A percentile compares a stretch with the other conserved stretches of the same genome.
These are phyloP conservation scores for Gallinago paraguaiae DNA, from an alignment of 2,113 vertebrate species.

Conservation along the genomic window DNA sequence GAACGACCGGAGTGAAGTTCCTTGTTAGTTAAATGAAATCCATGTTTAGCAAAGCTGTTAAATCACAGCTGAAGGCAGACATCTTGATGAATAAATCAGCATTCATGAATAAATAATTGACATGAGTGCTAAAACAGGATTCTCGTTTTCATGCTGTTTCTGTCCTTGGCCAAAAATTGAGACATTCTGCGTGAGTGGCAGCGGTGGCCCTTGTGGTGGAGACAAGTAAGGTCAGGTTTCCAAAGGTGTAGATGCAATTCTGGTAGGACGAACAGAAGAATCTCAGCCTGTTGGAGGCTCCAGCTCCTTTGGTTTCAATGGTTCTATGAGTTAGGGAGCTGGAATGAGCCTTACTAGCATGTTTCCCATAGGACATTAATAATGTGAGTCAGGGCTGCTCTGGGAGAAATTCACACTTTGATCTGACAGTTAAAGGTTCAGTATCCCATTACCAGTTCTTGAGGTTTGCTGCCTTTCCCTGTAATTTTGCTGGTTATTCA, in stretches of 20 bases:
- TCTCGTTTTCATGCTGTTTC: background rate
- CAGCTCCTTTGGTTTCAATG: background rate
- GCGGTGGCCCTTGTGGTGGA: background rate
- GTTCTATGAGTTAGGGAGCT: background rate
- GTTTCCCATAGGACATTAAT: slow-evolving; percentile 5
- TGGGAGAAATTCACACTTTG: background rate
- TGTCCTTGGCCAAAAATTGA: background rate
- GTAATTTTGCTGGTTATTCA: slow-evolving; percentile 48
- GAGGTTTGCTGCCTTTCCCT: slow-evolving; percentile 22
- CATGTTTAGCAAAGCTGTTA: slow-evolving; percentile 54
- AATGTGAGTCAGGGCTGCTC: background rate
- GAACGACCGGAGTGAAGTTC: slow-evolving; percentile 31
- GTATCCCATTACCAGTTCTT: background rate
- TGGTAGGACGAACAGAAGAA: background rate
- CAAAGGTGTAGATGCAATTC: background rate
- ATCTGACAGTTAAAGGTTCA: slow-evolving; percentile 47
- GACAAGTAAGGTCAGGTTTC: background rate
- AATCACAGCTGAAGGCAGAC: slow-evolving; percentile 36
- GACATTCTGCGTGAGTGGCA: background rate
- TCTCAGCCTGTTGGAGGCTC: background rate
- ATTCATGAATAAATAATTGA: slow-evolving; percentile 52
- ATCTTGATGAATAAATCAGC: slow-evolving; percentile 50
- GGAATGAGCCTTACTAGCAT: background rate
- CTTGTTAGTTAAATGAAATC: slow-evolving; percentile 58
- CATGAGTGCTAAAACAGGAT: slow-evolving; percentile 25